Conservation (phyloP, 2,797 vertebrate genomes). For the Chiloscyllium punctatum region DNA sequence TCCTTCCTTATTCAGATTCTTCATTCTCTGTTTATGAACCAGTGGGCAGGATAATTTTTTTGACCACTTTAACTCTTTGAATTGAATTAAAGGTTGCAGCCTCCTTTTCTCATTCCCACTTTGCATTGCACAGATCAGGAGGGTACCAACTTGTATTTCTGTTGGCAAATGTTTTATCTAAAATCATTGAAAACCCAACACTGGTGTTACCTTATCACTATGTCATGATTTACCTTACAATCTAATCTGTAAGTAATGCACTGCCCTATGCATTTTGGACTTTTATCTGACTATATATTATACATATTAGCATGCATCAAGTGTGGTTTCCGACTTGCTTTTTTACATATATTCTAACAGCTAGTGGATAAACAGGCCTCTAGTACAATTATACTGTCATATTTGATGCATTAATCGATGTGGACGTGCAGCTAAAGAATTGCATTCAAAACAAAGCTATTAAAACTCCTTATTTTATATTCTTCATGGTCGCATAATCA, state of each 20-base stretch:
- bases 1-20: no score
- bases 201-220: background rate
- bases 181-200: background rate
- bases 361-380: background rate
- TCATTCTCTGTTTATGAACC: no score
- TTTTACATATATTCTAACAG: background rate
- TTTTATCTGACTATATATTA: background rate
- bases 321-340: background rate
- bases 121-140: background rate
- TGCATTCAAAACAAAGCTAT: background rate
- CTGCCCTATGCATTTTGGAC: background rate
- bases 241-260: background rate
- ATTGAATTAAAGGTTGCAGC: no score
- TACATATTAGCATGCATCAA: background rate
- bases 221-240: background rate
- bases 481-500: background rate
- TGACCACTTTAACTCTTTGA: no score
- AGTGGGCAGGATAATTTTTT: no score
- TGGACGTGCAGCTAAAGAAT: background rate
- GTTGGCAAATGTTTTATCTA: background rate
- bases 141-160: background rate
- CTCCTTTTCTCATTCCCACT: no score
- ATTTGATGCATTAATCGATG: background rate
- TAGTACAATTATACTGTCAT: background rate
- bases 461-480: background rate